Conservation (phyloP, 1,140 invertebrate species). For the Leptopilina boulardi region DNA sequence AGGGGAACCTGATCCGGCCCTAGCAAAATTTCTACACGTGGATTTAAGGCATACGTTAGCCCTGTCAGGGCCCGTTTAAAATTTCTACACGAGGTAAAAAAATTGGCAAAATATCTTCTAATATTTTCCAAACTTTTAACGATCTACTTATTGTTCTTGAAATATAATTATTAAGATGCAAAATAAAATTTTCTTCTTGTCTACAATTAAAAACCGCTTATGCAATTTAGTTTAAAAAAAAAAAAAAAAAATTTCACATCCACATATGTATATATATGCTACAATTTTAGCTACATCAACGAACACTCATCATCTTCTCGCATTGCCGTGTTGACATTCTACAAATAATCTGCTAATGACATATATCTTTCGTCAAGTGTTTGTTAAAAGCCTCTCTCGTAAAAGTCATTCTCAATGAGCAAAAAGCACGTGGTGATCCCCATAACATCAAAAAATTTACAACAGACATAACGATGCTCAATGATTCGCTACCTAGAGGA, state of each 20-base stretch:
- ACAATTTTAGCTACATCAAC: slow-evolving; percentile 2
- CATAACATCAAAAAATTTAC: slow-evolving; percentile 11
- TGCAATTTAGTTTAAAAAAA: neutral
- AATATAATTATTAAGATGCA: too few species aligned
- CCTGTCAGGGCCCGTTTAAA: too few species aligned
- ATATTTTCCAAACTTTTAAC: too few species aligned
- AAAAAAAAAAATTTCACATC: neutral
- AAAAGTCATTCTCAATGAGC: neutral
- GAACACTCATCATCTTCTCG: slow-evolving; percentile 9
- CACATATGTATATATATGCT: neutral
- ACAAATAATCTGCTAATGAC: slow-evolving; percentile 32
- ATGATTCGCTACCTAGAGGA: slow-evolving; percentile 48
- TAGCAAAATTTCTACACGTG: too few species aligned
- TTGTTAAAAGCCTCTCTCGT: slow-evolving; percentile 7
- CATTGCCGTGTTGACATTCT: slow-evolving; percentile 22
- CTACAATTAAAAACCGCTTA: too few species aligned
- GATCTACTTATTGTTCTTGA: too few species aligned
- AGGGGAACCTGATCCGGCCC: too few species aligned
- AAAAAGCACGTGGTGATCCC: slow-evolving; percentile 2
- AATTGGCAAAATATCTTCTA: too few species aligned
- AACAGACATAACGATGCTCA: too few species aligned
- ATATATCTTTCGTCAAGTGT: neutral
- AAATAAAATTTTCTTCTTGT: too few species aligned
- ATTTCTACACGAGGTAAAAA: too few species aligned
- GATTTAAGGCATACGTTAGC: too few species aligned